These are phyloP conservation scores for Anguilla marmorata DNA, from an alignment of 2,797 vertebrate species.

Conservation along the genomic window DNA sequence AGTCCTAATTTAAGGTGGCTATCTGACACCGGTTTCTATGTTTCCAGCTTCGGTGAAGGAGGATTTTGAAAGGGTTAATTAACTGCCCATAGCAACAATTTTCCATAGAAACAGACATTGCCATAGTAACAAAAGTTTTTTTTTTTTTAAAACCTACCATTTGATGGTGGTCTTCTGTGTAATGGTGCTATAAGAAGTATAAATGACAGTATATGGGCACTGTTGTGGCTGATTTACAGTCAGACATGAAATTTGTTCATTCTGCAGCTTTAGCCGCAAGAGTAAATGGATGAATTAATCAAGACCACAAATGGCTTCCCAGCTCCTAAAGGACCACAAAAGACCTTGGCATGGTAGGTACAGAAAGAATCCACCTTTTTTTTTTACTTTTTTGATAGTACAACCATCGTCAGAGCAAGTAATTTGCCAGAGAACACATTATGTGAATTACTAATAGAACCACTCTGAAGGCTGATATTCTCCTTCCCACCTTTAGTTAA, in stretches of 20 bases:
- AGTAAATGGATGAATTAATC: constrained; percentile 27
- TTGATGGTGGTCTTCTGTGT: constrained; percentile 46
- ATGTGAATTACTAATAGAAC: constrained; percentile 51
- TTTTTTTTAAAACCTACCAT: constrained; percentile 22
- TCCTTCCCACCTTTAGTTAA: neutral
- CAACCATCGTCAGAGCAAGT: constrained; percentile 37
- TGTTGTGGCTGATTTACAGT: constrained; percentile 38
- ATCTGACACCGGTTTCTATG: neutral
- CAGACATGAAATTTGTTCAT: constrained; percentile 34
- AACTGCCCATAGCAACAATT: constrained; percentile 49
- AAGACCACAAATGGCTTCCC: constrained; percentile 11
- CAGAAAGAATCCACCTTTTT: constrained; percentile 16
- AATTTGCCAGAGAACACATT: constrained; percentile 48
- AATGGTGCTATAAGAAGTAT: constrained; percentile 48
- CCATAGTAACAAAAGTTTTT: constrained; percentile 54
- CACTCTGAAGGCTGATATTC: constrained; percentile 17
- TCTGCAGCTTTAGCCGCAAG: constrained; percentile 30
- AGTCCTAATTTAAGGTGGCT: neutral
- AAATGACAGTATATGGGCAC: constrained; percentile 41
- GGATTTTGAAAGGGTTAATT: constrained; percentile 47
- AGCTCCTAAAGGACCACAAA: constrained; percentile 30
- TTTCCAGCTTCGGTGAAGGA: constrained; percentile 15
- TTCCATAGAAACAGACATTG: constrained; percentile 54
- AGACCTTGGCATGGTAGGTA: constrained; percentile 24
- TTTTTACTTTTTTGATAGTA: constrained; percentile 42